A percentile compares a stretch with the other conserved stretches of the same genome.
These are phyloP conservation scores for Amphiprion clarkii DNA, from an alignment of 2,797 vertebrate genomes.

Conservation along the genomic window DNA sequence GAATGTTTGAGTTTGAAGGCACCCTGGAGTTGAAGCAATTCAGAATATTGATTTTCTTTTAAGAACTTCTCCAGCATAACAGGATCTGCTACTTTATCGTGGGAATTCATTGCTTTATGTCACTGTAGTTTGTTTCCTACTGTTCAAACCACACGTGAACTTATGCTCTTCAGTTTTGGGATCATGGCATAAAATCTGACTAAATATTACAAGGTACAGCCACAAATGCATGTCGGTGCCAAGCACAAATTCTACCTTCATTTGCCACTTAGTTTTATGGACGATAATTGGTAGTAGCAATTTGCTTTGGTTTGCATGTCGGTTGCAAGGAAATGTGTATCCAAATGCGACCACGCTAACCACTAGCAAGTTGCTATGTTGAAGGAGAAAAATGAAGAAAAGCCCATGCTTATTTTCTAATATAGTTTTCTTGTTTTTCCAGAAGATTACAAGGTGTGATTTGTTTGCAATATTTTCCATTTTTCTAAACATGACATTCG, in stretches of 20 bases:
- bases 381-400: slow-evolving; percentile 9
- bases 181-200: too few species aligned
- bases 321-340: slow-evolving; percentile 13
- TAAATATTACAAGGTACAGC: neutral
- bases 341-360: slow-evolving; percentile 7
- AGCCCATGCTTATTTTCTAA: neutral
- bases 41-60: neutral
- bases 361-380: slow-evolving; percentile 2
- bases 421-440: too few species aligned
- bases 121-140: neutral
- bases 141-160: neutral
- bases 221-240: neutral
- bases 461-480: neutral
- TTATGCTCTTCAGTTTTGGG: neutral
- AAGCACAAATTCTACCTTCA: slow-evolving; percentile 3
- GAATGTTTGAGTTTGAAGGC: neutral
- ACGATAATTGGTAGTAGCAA: neutral
- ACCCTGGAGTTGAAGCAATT: neutral
- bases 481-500: neutral
- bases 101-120: too few species aligned
- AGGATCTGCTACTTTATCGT: neutral
- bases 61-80: neutral
- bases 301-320: slow-evolving; percentile 13
- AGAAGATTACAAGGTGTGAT: neutral
- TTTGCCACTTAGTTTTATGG: slow-evolving; percentile 24